Evolutionary conservation across 2,113 vertebrate genomes (phyloP), one percentile per base, ranked within the genome.

Genomic region (Enhydra lutris): DNA sequence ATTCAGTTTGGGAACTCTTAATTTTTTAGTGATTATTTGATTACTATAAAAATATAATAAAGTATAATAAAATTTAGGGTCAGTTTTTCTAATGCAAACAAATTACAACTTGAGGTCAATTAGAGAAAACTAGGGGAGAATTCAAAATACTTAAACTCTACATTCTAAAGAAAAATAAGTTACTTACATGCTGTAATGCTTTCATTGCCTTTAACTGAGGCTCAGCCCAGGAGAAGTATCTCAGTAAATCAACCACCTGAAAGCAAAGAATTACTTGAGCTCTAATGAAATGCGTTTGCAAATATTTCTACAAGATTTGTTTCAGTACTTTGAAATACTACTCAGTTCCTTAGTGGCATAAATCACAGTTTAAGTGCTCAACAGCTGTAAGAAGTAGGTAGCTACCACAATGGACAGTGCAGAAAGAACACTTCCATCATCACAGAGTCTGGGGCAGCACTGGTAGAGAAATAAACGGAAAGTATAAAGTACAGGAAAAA

Each of bases 211-310:
- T 99, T 89, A 99, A 99, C 98, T 99, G 99, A 83, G 99, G 99
- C 82, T 99, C 99, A 79, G 99, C 99, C 99, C 99, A 99, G 57
- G 99, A 99, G 98, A 99, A 99, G 93, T 99, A 99, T 96, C 99
- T 99, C 96, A 99, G 97, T 96, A 99, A 99, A 95, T 99, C 99
- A 97, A 99, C 99, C 97, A 99, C 99, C 99, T 99, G 98, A 91
- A 99, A 98, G 55, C 80, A 97, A 87, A 98, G 95, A 57, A 39
- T 23, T 31, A 63, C 69, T 96, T 96, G 69, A 97, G 71, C 26
- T 87, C 42, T 78, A 42, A 82, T 4, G 23, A 65, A 96, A 67
- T 1, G 65, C 39, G 23, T 74, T 95, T 57, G 47, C 26, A 76
- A 61, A 84, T 57, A 69, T 34, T 63, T 50, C n/a, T 31, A 7